A percentile compares a stretch with the other conserved stretches of the same genome.
These are phyloP conservation scores for Eudiplozoon nipponicum DNA, from an alignment of 2,888 invertebrate species.

Conservation along the genomic window DNA sequence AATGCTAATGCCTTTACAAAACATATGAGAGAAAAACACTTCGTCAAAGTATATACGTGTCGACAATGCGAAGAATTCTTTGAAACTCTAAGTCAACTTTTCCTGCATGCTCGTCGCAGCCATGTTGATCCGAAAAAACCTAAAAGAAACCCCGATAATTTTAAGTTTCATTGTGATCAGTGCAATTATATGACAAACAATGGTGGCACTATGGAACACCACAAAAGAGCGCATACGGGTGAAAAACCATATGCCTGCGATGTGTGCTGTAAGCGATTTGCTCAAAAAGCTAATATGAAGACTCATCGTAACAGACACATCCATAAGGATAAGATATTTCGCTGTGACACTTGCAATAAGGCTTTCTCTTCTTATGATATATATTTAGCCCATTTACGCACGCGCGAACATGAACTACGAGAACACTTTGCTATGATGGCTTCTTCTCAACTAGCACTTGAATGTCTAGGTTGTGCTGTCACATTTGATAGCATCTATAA, in stretches of 20 bases:
- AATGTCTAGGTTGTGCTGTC: constrained; percentile 13
- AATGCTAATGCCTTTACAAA: constrained; percentile 16
- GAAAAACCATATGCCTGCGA: constrained; percentile 15
- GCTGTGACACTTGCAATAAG: constrained; percentile 15
- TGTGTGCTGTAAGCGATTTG: constrained; percentile 15
- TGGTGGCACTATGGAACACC: constrained; percentile 16
- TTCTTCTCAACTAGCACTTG: constrained; percentile 10
- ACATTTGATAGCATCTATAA: constrained; percentile 14
- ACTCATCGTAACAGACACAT: constrained; percentile 14
- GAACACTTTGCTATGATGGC: constrained; percentile 16
- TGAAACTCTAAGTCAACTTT: constrained; percentile 14
- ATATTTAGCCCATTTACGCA: constrained; percentile 14
- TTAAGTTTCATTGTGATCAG: constrained; percentile 15
- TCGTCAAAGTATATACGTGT: constrained; percentile 16
- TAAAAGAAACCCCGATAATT: constrained; percentile 14
- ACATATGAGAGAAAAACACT: constrained; percentile 14
- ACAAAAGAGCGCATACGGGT: constrained; percentile 14
- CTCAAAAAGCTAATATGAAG: constrained; percentile 16
- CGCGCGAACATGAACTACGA: constrained; percentile 13
- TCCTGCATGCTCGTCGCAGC: constrained; percentile 15
- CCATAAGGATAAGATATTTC: constrained; percentile 14
- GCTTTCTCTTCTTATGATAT: constrained; percentile 15
- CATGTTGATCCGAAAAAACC: constrained; percentile 16
- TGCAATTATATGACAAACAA: constrained; percentile 16
- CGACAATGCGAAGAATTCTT: constrained; percentile 16